Evolutionary conservation across 2,888 invertebrate genomes (phyloP), one percentile per base, ranked within the genome.

Genomic region (Tetropium fuscum): DNA sequence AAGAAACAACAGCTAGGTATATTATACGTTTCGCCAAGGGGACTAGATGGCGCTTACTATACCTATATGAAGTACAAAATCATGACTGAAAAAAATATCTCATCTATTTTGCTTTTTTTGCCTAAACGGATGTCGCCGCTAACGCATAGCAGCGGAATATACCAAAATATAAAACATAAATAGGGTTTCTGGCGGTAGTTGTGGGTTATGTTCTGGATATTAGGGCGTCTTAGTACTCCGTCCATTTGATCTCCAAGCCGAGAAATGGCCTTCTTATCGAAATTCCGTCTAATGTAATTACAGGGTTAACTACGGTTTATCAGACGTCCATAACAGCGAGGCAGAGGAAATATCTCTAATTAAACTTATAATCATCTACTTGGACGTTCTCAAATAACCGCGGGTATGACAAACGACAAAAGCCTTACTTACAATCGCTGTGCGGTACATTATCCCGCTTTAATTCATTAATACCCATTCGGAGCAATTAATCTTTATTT

Each of bases 261-360:
- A 32, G 44, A 19, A 53, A 43, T 43, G 43, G 53, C 40, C 56
- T 41, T 56, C 49, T 49, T 49, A 56, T 49, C 56, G 32, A 32
- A 56, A 38, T 38, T 49, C 43, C 36, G 40, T 56, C 48, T 47
- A 40, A 56, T 49, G 56, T 49, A 56, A 56, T 56, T 56, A 56
- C 30, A 56, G 38, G 41, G 56, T 38, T 45, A 56, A 40, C 38
- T 38, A 18, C 27, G 40, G 36, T 48, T 48, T 56, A 56, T 56
- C 56, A 36, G 40, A 56, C 22, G 41, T 38, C 49, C 40, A 30
- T 32, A 25, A 32, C 45, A 49, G 38, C 22, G 15, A 40, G 40
- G 49, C 30, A 41, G 40, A 32, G 30, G 36, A 32, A 49, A 36
- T 36, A 22, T 49, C 56, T 49, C 49, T 49, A 56, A 56, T 56